A percentile compares a stretch with the other conserved stretches of the same genome.
phyloP scores from a whole-genome alignment of 2,888 invertebrate genomes.

The Macroteleia sp. region DNA sequence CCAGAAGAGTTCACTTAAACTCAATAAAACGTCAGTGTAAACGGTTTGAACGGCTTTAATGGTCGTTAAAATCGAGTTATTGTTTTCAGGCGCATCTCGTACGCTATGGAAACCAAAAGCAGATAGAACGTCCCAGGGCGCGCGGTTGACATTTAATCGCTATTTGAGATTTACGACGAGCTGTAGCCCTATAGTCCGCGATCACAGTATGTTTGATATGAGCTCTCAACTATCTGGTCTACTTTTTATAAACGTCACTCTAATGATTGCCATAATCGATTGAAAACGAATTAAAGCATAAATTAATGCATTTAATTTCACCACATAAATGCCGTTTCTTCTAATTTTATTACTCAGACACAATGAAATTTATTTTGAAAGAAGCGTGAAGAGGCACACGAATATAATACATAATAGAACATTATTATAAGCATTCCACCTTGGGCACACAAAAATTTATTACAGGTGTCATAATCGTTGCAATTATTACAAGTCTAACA shows the following conservation, averaged over 20 bases:
- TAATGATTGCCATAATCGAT: conserved; percentile 38
- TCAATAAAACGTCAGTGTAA: conserved; percentile 76
- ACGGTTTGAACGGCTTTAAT: conserved; percentile 74
- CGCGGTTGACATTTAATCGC: conserved; percentile 82
- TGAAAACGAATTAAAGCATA: conserved; percentile 26
- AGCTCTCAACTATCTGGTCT: conserved; percentile 69
- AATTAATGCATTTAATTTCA: conserved; percentile 21
- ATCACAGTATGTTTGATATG: conserved; percentile 66
- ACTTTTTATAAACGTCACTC: conserved; percentile 71
- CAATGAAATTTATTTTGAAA: background rate
- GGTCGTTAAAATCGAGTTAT: conserved; percentile 79
- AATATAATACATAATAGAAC: conserved; percentile 19
- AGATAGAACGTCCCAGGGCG: conserved; percentile 67
- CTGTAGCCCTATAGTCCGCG: conserved; percentile 69
- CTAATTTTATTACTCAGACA: background rate
- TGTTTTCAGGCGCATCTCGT: conserved; percentile 75
- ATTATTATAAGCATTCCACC: conserved; percentile 1
- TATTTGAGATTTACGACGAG: conserved; percentile 79
- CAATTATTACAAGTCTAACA: conserved; percentile 42
- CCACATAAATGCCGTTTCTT: too few species aligned
- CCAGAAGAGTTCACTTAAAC: conserved; percentile 65
- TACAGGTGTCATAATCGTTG: conserved; percentile 37
- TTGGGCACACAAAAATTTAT: conserved; percentile 37
- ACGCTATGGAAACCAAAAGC: conserved; percentile 69
- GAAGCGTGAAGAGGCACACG: background rate